Conservation (phyloP, 2,797 vertebrate species). For the Periparus ater region DNA sequence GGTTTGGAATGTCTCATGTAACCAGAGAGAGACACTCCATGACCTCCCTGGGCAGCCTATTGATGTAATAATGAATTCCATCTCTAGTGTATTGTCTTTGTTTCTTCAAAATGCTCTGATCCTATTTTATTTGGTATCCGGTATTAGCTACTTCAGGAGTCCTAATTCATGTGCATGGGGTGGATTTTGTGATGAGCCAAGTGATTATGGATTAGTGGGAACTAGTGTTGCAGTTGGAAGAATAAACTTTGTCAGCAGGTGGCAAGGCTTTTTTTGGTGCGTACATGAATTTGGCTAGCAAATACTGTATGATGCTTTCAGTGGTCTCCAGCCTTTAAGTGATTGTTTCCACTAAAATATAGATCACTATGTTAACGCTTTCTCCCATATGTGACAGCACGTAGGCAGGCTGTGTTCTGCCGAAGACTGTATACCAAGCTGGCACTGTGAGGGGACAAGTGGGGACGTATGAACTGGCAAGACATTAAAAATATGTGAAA, state of each 20-base stretch:
- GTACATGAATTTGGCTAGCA: not conserved
- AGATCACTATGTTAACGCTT: constrained; percentile 34
- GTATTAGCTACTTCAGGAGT: not conserved
- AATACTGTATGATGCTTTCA: not conserved
- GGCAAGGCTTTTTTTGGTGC: not conserved
- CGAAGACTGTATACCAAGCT: not conserved
- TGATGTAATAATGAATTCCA: not conserved
- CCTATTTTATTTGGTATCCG: not conserved
- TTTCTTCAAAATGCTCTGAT: not conserved
- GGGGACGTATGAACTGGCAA: not conserved
- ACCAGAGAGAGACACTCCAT: not conserved
- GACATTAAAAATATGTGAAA: not conserved
- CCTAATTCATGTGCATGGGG: not conserved
- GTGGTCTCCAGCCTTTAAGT: constrained; percentile 15
- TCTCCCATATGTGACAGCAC: not conserved
- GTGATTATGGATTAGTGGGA: not conserved
- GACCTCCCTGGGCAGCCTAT: not conserved
- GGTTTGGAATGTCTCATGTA: not conserved
- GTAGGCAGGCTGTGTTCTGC: not conserved
- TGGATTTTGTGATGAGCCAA: not conserved
- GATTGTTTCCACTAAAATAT: constrained; percentile 39
- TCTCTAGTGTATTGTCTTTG: not conserved
- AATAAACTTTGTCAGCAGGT: not conserved
- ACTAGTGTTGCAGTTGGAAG: not conserved
- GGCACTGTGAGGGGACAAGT: not conserved